Base-by-base conservation (phyloP, 2,797 vertebrate genomes). In the Bucorvus abyssinicus region DNA sequence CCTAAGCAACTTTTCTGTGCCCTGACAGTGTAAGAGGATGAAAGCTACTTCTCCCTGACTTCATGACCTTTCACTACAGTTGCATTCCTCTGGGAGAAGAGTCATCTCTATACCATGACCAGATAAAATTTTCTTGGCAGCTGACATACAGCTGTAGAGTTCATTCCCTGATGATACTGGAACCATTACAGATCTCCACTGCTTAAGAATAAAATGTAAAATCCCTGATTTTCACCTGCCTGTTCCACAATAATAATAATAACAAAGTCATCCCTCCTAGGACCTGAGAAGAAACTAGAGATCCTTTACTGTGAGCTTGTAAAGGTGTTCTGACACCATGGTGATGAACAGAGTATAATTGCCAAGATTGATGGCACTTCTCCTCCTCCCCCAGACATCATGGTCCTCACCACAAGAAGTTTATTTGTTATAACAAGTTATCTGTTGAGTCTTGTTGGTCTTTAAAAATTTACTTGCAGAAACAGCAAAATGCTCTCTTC, bases 301-400 rank as follows among this genome's bases (percentile, higher is more conserved):
- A 79, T 60, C 69, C 70, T 82, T 60, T 27, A 26, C 44, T 82
- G 69, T 76, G 67, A 91, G 73, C 59, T 82, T 74, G 87, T 95
- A 89, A 94, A 96, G 95, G 95, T 97, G 93, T 91, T 94, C 89
- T 87, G 95, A 87, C 94, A 87, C 94, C 91, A 95, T 89, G 86
- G 95, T 92, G 94, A 97, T 89, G 91, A 95, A 70, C 83, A 70
- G 32, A 84, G 56, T 50, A 68, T 40, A 90, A 97, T 70, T 94
- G 83, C 70, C 91, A 93, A 90, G 77, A 88, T 2, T 82, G 87
- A 90, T 97, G 96, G 95, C 89, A 87, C 64, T 90, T 93, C 88
- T 96, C 74, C 85, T 95, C 88, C 86, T 90, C 93, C 95, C 74
- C 45, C 86, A 83, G 60, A 89, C 70, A 94, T 93, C 87, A 89